These are phyloP conservation scores for Melanotaenia nigrans DNA, from an alignment of 2,797 vertebrate species.

Conservation along the genomic window DNA sequence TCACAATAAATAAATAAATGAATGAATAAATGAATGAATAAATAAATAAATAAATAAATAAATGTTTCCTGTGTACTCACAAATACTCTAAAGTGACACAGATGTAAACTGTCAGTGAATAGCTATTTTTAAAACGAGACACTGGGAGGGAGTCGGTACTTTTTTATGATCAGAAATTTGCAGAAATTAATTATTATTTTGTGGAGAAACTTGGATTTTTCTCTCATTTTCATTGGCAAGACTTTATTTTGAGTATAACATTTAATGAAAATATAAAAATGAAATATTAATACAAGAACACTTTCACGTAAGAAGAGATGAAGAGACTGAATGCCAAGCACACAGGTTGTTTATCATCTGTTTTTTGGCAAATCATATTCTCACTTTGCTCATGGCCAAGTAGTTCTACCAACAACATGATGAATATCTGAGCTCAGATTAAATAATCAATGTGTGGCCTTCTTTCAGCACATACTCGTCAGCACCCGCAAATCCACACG, in stretches of 20 bases:
- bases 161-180: not conserved
- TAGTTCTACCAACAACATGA: constrained; percentile 7
- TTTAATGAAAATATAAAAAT: not conserved
- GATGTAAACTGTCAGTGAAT: constrained; percentile 24
- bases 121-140: constrained; percentile 23
- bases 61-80: not conserved
- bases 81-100: constrained; percentile 9
- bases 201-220: not conserved
- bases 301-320: not conserved
- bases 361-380: not conserved
- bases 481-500: not conserved
- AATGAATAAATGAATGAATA: too few species aligned
- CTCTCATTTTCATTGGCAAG: not conserved
- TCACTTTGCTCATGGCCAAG: not conserved
- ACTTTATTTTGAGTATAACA: not conserved
- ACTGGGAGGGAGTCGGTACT: not conserved
- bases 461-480: not conserved
- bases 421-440: not conserved
- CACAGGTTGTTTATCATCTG: not conserved
- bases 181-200: not conserved
- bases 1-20: not conserved
- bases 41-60: not conserved
- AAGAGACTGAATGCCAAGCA: constrained; percentile 3
- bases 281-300: not conserved
- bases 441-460: constrained; percentile 7